Evolutionary conservation across 2,888 invertebrate genomes (phyloP), one percentile per base, ranked within the genome.

Genomic region (Polymixis lichenea): DNA sequence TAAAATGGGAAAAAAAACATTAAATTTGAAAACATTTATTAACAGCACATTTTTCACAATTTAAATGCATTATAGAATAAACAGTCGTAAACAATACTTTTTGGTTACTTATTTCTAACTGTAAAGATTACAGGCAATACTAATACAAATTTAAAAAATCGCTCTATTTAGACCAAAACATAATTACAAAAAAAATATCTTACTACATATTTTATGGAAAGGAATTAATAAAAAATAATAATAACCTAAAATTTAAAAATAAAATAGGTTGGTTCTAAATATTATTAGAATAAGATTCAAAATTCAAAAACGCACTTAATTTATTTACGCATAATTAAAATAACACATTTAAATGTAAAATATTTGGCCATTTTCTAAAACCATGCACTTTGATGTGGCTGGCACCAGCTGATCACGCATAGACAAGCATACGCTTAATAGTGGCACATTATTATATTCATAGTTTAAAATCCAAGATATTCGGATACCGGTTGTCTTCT

Each of bases 11-110:
- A 60, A 19, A 51, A 67, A 60, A 19, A 56, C 1, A 46, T 56
- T 61, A 0, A n/a, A 43, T 80, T 80, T 58, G 22, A 79, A 81
- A 78, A 86, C 84, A 91, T 92, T 89, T 86, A 86, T 72, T 81
- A 78, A 84, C 84, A 75, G 74, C 83, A 85, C 75, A 74, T 69
- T 66, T 65, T 83, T 75, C 25, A 65, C 46, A 72, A 72, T 78
- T 84, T 79, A 85, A 87, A 85, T 80, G 87, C 86, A 89, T 82
- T 80, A 85, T 70, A 82, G 62, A 77, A 72, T 73, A 71, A 77
- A 84, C 80, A 81, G 73, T 85, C 84, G 78, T 73, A 80, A 74
- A 84, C 74, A 79, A 79, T 80, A 79, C 64, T 80, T 46, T 72
- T 80, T 80, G 72, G 77, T 83, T 72, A 70, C 75, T 73, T 78